These are phyloP conservation scores for Agrochola lota DNA, from an alignment of 2,888 invertebrate species.

Conservation along the genomic window DNA sequence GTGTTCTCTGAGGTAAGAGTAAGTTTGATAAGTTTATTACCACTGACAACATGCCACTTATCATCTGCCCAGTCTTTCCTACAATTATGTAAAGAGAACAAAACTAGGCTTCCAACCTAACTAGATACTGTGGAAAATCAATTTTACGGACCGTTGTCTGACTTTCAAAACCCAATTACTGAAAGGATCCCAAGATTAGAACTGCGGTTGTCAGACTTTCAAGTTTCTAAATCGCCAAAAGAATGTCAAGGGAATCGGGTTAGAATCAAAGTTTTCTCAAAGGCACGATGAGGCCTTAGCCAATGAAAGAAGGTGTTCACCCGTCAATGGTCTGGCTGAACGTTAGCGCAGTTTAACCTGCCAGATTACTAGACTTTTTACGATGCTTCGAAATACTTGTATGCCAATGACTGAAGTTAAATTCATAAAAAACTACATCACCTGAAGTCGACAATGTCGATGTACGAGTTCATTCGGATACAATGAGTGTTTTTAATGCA, in stretches of 20 bases:
- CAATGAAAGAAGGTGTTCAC: background rate
- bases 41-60: background rate
- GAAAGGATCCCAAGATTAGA: constrained; percentile 15
- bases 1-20: constrained; percentile 4
- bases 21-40: constrained; percentile 15
- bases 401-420: background rate
- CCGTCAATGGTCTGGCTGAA: background rate
- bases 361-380: background rate
- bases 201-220: constrained; percentile 7
- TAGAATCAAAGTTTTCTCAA: background rate
- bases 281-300: background rate
- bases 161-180: constrained; percentile 37
- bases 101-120: background rate
- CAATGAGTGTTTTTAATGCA: background rate
- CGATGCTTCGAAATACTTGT: background rate
- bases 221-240: constrained; percentile 12
- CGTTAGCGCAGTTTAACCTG: background rate
- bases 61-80: background rate
- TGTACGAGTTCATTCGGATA: background rate
- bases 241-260: background rate
- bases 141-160: constrained; percentile 28
- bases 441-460: background rate
- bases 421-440: background rate
- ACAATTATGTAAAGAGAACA: background rate
- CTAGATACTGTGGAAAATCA: constrained; percentile 4